phyloP scores from a whole-genome alignment of 2,113 vertebrate species.

The Ellobius talpinus region DNA sequence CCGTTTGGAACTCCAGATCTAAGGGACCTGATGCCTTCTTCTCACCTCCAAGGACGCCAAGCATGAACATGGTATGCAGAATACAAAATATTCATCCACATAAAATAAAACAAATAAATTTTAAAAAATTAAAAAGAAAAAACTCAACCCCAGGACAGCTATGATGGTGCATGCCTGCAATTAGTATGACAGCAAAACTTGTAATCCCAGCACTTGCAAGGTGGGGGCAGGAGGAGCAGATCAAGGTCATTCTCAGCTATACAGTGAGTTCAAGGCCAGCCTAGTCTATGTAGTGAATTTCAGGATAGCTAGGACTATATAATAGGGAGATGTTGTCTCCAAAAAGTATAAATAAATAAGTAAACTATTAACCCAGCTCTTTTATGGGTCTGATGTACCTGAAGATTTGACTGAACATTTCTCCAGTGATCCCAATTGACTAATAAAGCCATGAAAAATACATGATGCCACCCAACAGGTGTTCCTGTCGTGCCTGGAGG shows the following conservation, averaged over 20 bases:
- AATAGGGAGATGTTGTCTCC: not conserved
- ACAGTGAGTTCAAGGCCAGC: not conserved
- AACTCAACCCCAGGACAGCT: not conserved
- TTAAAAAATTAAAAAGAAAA: not conserved
- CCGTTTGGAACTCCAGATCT: not conserved
- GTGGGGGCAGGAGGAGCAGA: not conserved
- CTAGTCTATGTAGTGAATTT: not conserved
- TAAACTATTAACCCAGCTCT: not conserved
- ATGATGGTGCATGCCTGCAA: not conserved
- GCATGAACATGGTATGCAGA: too few relatives aligned
- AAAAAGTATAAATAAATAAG: not conserved
- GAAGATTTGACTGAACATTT: slow-evolving; percentile 10
- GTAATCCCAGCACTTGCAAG: not conserved
- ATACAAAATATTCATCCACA: not conserved
- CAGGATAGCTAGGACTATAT: not conserved
- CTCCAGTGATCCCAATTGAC: not conserved
- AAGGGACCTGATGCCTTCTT: not conserved
- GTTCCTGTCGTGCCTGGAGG: not conserved
- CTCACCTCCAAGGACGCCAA: not conserved
- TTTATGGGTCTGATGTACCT: not conserved
- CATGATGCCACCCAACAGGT: not conserved
- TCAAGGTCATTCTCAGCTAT: not conserved
- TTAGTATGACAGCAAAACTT: not conserved
- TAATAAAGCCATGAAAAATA: not conserved
- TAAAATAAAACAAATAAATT: not conserved